Conservation (phyloP, 2,797 vertebrate species). For the Catamblyrhynchus diadema region DNA sequence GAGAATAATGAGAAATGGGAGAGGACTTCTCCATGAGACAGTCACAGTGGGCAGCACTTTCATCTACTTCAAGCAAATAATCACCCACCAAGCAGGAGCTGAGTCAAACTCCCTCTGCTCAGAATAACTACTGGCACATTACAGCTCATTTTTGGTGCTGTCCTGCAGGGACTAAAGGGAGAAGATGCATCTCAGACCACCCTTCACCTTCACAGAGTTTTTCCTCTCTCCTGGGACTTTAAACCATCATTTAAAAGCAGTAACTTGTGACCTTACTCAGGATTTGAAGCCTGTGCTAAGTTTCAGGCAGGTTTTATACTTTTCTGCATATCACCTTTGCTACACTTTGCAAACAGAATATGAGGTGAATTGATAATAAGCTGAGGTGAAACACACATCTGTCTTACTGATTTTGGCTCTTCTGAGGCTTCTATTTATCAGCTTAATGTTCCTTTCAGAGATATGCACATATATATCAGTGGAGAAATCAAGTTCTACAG, state of each 20-base stretch:
- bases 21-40: neutral
- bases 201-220: neutral
- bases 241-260: neutral
- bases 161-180: neutral
- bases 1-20: neutral
- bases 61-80: neutral
- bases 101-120: neutral
- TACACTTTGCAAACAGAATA: constrained; percentile 2
- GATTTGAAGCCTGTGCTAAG: neutral
- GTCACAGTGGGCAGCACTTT: neutral
- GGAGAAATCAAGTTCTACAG: constrained; percentile 26
- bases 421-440: constrained; percentile 38
- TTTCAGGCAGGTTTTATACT: constrained; percentile 5
- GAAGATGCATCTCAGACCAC: neutral
- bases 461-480: neutral
- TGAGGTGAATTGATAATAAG: constrained; percentile 23
- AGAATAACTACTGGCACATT: neutral
- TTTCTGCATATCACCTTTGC: neutral
- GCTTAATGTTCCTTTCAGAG: constrained; percentile 32
- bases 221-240: neutral
- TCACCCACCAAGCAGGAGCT: neutral
- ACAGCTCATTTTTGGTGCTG: neutral
- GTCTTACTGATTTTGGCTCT: neutral
- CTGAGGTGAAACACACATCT: neutral
- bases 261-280: neutral